A percentile compares a stretch with the other conserved stretches of the same genome.
Conservation (phyloP, 1,140 invertebrate species). For the Hypsibius dujardini region DNA sequence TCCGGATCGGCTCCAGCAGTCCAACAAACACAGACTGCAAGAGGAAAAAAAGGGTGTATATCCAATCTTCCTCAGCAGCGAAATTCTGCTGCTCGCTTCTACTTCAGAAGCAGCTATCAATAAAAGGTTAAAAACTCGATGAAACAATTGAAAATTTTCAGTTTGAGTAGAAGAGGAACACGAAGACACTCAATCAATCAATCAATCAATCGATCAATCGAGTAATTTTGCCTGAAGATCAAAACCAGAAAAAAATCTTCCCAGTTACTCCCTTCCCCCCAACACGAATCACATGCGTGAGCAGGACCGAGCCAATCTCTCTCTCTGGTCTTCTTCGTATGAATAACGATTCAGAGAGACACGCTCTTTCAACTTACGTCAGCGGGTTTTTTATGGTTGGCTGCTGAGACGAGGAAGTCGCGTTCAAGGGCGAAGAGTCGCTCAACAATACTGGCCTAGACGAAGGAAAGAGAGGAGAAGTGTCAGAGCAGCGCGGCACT, state of each 20-base stretch:
- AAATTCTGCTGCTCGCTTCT: slow-evolving; percentile 24
- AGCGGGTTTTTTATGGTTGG: slow-evolving; percentile 40
- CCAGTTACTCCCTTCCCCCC: too few relatives aligned
- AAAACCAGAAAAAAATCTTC: slow-evolving; percentile 18
- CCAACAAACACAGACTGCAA: slow-evolving; percentile 32
- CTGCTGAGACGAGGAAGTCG: slow-evolving; percentile 55
- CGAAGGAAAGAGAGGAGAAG: not conserved
- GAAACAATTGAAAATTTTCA: too few relatives aligned
- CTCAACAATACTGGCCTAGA: slow-evolving; percentile 20
- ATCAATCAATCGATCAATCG: not conserved
- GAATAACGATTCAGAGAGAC: too few relatives aligned
- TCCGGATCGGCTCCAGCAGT: slow-evolving; percentile 58
- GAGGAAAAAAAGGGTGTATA: slow-evolving; percentile 23
- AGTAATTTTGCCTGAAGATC: not conserved
- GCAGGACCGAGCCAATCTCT: too few relatives aligned
- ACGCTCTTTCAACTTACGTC: slow-evolving; percentile 30
- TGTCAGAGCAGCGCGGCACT: not conserved
- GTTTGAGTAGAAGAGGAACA: too few relatives aligned
- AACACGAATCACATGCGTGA: too few relatives aligned
- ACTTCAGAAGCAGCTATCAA: not conserved
- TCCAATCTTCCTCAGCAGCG: slow-evolving; percentile 24
- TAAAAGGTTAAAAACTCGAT: too few relatives aligned
- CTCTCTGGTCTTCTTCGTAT: too few relatives aligned
- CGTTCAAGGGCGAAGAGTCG: slow-evolving; percentile 46
- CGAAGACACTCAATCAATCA: too few relatives aligned